phyloP scores from a whole-genome alignment of 2,888 invertebrate species.

The Acronicta psi region DNA sequence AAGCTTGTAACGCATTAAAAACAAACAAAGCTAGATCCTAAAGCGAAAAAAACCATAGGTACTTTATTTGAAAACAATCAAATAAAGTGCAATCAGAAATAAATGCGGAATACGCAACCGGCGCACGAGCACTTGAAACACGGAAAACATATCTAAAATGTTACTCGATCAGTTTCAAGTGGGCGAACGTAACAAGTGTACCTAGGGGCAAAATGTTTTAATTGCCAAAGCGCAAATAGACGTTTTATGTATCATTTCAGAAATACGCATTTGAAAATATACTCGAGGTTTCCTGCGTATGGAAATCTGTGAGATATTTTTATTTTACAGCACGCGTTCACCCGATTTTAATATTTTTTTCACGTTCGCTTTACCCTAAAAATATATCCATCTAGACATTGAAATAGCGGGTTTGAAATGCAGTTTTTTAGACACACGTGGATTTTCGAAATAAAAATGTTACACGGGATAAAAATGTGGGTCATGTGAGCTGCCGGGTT shows the following conservation, averaged over 20 bases:
- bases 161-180: constrained; percentile 34
- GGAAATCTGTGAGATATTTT: constrained; percentile 18
- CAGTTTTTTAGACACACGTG: constrained; percentile 19
- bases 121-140: constrained; percentile 7
- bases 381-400: constrained; percentile 29
- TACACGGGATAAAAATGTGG: constrained; percentile 39
- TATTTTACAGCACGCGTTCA: constrained; percentile 33
- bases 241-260: constrained; percentile 12
- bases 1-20: background rate
- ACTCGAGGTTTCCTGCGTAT: constrained; percentile 16
- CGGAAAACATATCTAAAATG: constrained; percentile 8
- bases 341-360: constrained; percentile 34
- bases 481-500: constrained; percentile 32
- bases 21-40: background rate
- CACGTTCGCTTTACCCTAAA: constrained; percentile 29
- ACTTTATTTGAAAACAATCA: constrained; percentile 8
- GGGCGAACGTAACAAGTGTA: constrained; percentile 26
- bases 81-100: constrained; percentile 8
- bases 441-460: constrained; percentile 34
- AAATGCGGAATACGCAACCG: constrained; percentile 3
- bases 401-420: constrained; percentile 33
- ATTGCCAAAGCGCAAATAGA: constrained; percentile 29
- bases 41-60: background rate
- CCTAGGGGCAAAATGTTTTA: constrained; percentile 38
- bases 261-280: constrained; percentile 15